A percentile compares a stretch with the other conserved stretches of the same genome.
Conservation (phyloP, 2,888 invertebrate species). For the Opisthograptis luteolata region DNA sequence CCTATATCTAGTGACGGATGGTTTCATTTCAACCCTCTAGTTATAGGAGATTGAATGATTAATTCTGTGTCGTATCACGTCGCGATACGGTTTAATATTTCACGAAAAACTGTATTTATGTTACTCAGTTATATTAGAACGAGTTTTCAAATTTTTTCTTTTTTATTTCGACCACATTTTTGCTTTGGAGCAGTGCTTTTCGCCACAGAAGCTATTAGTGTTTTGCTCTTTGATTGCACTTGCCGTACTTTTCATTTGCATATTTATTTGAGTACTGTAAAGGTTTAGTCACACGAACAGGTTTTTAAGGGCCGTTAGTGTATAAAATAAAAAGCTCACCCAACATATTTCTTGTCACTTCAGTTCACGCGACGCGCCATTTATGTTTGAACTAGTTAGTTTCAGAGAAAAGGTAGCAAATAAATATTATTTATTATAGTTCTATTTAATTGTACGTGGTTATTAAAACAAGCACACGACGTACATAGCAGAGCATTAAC, state of each 20-base stretch:
- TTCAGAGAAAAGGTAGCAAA: too few relatives aligned
- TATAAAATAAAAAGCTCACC: not conserved
- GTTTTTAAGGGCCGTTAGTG: not conserved
- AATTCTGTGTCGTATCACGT: constrained; percentile 39
- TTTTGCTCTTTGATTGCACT: constrained; percentile 12
- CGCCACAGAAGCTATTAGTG: constrained; percentile 9
- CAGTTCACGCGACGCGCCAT: not conserved
- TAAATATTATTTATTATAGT: too few relatives aligned
- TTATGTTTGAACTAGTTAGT: too few relatives aligned
- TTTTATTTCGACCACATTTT: not conserved
- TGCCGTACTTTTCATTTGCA: constrained; percentile 7
- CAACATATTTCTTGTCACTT: not conserved
- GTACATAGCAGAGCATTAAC: too few relatives aligned
- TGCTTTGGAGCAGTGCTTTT: constrained; percentile 8
- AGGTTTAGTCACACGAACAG: not conserved
- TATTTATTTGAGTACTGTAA: constrained; percentile 8
- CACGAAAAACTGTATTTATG: constrained; percentile 1
- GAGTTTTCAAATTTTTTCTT: constrained; percentile 1
- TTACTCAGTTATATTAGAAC: constrained; percentile 4
- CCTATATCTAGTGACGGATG: constrained; percentile 70
- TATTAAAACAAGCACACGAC: too few relatives aligned
- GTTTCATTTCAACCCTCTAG: constrained; percentile 54
- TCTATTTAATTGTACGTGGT: too few relatives aligned
- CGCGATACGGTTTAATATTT: constrained; percentile 30
- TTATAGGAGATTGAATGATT: constrained; percentile 42